Base-by-base conservation (phyloP, 2,797 vertebrate genomes). In the Chaenodraco wilsoni region DNA sequence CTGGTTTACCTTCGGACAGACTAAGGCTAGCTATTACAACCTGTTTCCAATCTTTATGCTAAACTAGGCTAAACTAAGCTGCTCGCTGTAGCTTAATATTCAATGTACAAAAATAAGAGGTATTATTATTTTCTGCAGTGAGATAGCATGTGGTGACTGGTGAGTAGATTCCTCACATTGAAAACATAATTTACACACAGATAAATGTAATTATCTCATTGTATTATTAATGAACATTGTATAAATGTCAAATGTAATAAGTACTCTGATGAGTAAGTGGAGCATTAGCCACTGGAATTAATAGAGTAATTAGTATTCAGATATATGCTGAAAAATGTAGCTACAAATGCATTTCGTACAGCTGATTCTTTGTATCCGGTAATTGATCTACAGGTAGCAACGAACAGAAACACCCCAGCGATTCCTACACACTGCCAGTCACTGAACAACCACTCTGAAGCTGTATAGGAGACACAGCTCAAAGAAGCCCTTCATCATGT, bases 401-500 rank as follows among this genome's bases (percentile, higher is more conserved):
- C 33, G 19, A 69, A 27, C 52, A 65, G 58, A 56, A 77, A 23
- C 68, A 54, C 61, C n/a, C 7, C 1, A 16, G 40, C 73, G 81
- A 69, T 33, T 69, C 64, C 40, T 72, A 27, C 37, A 19, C 5
- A 0, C 52, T 21, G 75, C 54, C 27, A 49, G 33, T 70, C 65
- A 64, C 1, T 60, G 16, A 64, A 72, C 52, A 41, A 41, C 51
- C 52, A 58, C 43, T 56, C 31, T 19, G 62, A 73, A 50, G 45
- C 59, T 55, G 74, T 33, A 23, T 2, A 57, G 27, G 80, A 73
- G 54, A 59, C 21, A 1, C 37, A 68, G 51, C 73, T 85, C 74
- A 90, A 89, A 87, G 81, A 83, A 86, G 69, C 74, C 73, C 84
- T 88, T 90, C 81, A 87, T 91, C 78, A 67, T 78, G 81, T 79